A percentile compares a stretch with the other conserved stretches of the same genome.
Evolutionary conservation across 1,140 invertebrate species (phyloP).

Genomic region (Sinonovacula constricta): DNA sequence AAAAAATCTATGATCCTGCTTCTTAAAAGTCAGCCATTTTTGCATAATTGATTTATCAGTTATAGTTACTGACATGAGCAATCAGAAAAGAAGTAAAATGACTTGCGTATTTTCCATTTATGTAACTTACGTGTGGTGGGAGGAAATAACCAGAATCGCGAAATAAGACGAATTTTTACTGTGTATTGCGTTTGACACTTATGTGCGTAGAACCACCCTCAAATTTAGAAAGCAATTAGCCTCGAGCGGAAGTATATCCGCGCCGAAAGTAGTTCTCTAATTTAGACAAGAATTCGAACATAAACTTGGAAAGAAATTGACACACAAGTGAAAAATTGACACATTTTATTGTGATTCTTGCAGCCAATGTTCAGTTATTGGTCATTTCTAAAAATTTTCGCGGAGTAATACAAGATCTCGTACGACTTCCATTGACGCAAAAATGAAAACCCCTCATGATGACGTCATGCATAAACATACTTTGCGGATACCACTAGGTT

Average conservation of each 20-base stretch:
- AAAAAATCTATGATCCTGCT: too few species aligned
- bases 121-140: neutral
- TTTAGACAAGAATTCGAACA: neutral
- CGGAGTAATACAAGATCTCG: neutral
- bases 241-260: neutral
- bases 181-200: conserved; percentile 42
- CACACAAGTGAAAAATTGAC: neutral
- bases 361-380: neutral
- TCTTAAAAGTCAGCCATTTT: conserved; percentile 4
- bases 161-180: neutral
- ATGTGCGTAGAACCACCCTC: conserved; percentile 58
- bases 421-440: neutral
- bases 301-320: neutral
- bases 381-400: neutral
- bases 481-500: neutral
- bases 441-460: neutral
- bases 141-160: neutral
- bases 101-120: neutral
- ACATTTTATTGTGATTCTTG: neutral
- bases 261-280: neutral
- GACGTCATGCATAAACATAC: neutral
- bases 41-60: neutral
- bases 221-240: neutral
- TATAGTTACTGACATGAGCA: neutral
- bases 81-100: neutral